A percentile compares a stretch with the other conserved stretches of the same genome.
Evolutionary conservation across 2,797 vertebrate genomes (phyloP).

Genomic region (Leptoclinus maculatus): DNA sequence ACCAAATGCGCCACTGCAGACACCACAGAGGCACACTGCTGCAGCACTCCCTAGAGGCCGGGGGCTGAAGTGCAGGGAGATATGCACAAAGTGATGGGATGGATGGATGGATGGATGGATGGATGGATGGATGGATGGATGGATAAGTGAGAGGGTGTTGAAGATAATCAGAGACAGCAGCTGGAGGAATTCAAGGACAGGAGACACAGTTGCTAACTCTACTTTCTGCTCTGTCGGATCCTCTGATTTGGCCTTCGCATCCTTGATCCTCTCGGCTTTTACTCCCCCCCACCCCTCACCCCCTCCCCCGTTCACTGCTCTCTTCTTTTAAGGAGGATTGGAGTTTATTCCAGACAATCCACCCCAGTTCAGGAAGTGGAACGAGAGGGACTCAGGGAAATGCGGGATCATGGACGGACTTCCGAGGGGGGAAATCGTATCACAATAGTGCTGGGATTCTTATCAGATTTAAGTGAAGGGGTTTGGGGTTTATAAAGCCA

Average conservation of each 20-base stretch:
- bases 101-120: neutral
- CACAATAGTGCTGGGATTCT: conserved; percentile 79
- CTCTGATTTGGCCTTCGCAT: conserved; percentile 71
- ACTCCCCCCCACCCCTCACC: conserved; percentile 10
- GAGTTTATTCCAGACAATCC: conserved; percentile 84
- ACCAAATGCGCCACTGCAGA: conserved; percentile 53
- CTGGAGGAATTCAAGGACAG: conserved; percentile 46
- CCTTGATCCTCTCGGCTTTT: conserved; percentile 77
- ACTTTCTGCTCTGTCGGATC: conserved; percentile 65
- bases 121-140: neutral
- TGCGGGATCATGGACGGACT: conserved; percentile 81
- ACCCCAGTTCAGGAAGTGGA: conserved; percentile 80
- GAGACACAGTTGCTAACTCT: conserved; percentile 60
- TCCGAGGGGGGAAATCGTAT: conserved; percentile 74
- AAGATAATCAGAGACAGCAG: conserved; percentile 40
- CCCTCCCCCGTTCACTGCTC: conserved; percentile 31
- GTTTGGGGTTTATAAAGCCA: conserved; percentile 71
- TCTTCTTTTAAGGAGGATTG: conserved; percentile 81
- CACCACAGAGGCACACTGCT: conserved; percentile 21
- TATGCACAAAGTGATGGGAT: neutral
- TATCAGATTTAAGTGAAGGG: conserved; percentile 82
- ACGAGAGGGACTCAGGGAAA: conserved; percentile 78
- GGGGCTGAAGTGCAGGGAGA: conserved; percentile 46
- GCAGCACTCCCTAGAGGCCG: conserved; percentile 71
- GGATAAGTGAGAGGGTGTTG: conserved; percentile 15